phyloP scores from a whole-genome alignment of 2,797 vertebrate genomes.

The Adrianichthys oophorus region DNA sequence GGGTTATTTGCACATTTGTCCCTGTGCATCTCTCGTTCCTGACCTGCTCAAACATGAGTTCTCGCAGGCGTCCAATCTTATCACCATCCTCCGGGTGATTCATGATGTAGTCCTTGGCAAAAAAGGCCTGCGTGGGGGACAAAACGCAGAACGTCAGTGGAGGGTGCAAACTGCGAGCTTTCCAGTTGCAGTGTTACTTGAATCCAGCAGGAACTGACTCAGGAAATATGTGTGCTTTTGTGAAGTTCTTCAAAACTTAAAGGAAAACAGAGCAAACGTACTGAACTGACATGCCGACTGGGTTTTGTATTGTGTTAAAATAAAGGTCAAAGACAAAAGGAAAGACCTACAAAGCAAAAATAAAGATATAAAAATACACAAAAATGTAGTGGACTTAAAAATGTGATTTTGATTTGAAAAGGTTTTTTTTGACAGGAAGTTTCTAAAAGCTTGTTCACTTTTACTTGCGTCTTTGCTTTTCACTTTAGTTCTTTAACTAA shows the following conservation, averaged over 20 bases:
- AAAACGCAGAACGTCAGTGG: slow-evolving; percentile 63
- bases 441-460: no score
- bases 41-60: slow-evolving; percentile 99
- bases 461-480: no score
- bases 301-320: slow-evolving; percentile 14
- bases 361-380: no score
- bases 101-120: slow-evolving; percentile 94
- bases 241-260: slow-evolving; percentile 23
- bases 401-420: no score
- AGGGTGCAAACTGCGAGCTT: slow-evolving; percentile 18
- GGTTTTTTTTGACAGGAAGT: no score
- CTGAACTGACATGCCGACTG: not conserved
- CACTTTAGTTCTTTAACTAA: no score
- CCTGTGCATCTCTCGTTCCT: slow-evolving; percentile 28
- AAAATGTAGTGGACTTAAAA: no score
- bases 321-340: slow-evolving; percentile 14
- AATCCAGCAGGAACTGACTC: slow-evolving; percentile 49
- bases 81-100: slow-evolving; percentile 97
- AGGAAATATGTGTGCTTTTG: slow-evolving; percentile 39
- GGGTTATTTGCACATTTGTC: no score
- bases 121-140: slow-evolving; percentile 86
- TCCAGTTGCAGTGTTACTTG: slow-evolving; percentile 36
- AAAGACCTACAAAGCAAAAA: slow-evolving; percentile 3
- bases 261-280: slow-evolving; percentile 19
- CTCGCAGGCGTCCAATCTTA: slow-evolving; percentile 93